Conservation (phyloP, 2,797 vertebrate species). For the Clarias fuscus region DNA sequence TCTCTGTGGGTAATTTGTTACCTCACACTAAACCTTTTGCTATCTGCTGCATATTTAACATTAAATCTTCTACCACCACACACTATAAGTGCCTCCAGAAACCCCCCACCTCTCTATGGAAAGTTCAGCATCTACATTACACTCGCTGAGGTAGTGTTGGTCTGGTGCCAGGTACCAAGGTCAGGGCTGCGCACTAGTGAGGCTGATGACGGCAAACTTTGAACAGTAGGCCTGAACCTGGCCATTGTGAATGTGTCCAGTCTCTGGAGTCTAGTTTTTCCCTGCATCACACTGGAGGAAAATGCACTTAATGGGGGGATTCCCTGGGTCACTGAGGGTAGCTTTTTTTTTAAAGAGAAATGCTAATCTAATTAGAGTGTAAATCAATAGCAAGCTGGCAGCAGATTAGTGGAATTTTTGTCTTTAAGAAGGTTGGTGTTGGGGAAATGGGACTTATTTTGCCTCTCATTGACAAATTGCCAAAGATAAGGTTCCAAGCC, state of each 20-base stretch:
- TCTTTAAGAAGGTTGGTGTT: constrained; percentile 55
- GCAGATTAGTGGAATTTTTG: constrained; percentile 51
- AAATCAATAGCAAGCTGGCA: constrained; percentile 56
- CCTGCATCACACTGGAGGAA: constrained; percentile 26
- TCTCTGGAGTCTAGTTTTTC: constrained; percentile 35
- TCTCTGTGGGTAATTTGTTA: constrained; percentile 37
- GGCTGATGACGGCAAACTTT: constrained; percentile 47
- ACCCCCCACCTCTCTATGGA: constrained; percentile 24
- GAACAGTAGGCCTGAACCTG: constrained; percentile 47
- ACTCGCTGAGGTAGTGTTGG: constrained; percentile 50
- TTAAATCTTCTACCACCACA: constrained; percentile 37
- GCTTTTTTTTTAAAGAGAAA: constrained; percentile 47
- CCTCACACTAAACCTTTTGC: constrained; percentile 61
- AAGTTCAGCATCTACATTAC: constrained; percentile 55
- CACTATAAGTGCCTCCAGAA: background rate
- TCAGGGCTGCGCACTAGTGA: constrained; percentile 43
- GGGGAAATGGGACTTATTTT: constrained; percentile 56
- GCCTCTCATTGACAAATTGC: constrained; percentile 46
- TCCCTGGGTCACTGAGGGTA: constrained; percentile 54
- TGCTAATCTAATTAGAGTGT: constrained; percentile 54
- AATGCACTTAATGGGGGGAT: constrained; percentile 54
- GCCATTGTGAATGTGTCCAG: constrained; percentile 21
- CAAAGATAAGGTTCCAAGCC: constrained; percentile 54
- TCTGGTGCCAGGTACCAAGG: constrained; percentile 51
- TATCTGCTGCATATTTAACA: constrained; percentile 45